Conservation (phyloP, 2,888 invertebrate genomes). For the Scrobipalpa costella region DNA sequence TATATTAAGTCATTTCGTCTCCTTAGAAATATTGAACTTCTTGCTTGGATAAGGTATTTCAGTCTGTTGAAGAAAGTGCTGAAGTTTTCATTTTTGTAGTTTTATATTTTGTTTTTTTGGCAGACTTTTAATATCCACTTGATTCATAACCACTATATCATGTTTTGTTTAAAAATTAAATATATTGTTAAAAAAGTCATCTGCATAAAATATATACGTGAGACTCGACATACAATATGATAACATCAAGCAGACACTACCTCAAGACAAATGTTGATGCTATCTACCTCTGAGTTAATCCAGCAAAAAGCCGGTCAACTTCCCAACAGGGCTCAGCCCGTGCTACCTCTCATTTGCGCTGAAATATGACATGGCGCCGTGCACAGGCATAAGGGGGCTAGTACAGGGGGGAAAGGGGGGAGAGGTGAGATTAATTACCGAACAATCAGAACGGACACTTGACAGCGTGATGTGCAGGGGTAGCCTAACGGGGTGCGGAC, state of each 20-base stretch:
- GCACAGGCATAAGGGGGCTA: slow-evolving; percentile 21
- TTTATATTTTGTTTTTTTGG: background rate
- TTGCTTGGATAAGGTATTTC: slow-evolving; percentile 16
- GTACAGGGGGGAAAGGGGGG: slow-evolving; percentile 32
- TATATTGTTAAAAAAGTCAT: background rate
- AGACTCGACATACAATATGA: background rate
- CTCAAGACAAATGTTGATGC: background rate
- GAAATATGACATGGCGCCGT: slow-evolving; percentile 28
- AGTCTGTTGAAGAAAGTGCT: background rate
- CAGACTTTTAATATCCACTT: background rate
- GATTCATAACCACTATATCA: too few species aligned
- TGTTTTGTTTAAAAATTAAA: too few species aligned
- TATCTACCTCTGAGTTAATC: slow-evolving; percentile 1
- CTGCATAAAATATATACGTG: background rate
- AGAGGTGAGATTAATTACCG: slow-evolving; percentile 55
- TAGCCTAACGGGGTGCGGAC: slow-evolving; percentile 1
- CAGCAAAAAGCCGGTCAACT: slow-evolving; percentile 22
- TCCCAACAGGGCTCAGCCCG: slow-evolving; percentile 1
- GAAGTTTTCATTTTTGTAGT: background rate
- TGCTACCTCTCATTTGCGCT: slow-evolving; percentile 19
- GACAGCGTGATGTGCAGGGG: slow-evolving; percentile 30
- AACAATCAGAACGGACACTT: slow-evolving; percentile 45
- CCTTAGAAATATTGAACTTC: slow-evolving; percentile 15
- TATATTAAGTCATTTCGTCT: slow-evolving; percentile 19
- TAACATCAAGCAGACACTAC: background rate